A percentile compares a stretch with the other conserved stretches of the same genome.
Conservation (phyloP, 2,797 vertebrate species). For the Siniperca obscura region DNA sequence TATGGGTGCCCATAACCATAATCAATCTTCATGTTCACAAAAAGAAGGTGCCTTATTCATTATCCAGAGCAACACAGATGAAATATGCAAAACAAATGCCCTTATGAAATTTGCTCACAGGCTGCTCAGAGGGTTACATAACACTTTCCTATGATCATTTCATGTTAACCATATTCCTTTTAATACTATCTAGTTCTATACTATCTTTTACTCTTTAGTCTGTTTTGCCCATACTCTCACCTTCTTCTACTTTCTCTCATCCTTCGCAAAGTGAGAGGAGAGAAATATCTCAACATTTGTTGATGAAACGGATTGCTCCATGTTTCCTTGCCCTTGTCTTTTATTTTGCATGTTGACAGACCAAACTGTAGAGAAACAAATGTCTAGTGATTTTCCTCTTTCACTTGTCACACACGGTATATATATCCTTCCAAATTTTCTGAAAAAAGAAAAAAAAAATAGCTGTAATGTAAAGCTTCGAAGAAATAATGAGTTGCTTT, state of each 20-base stretch:
- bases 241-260: constrained; percentile 73
- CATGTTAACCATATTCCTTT: constrained; percentile 14
- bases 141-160: constrained; percentile 57
- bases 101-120: neutral
- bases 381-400: constrained; percentile 44
- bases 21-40: constrained; percentile 6
- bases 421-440: constrained; percentile 47
- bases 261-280: constrained; percentile 49
- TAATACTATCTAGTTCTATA: constrained; percentile 10
- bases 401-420: constrained; percentile 22
- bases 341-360: constrained; percentile 3
- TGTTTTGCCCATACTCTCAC: constrained; percentile 74
- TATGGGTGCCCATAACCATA: neutral
- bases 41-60: neutral
- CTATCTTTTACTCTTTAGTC: constrained; percentile 73
- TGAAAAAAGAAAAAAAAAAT: constrained; percentile 26
- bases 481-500: constrained; percentile 44
- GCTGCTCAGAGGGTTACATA: constrained; percentile 63
- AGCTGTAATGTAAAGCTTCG: constrained; percentile 38
- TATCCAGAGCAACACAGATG: neutral
- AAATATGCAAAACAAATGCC: constrained; percentile 24
- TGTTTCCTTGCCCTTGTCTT: constrained; percentile 8
- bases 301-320: constrained; percentile 39
- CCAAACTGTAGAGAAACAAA: constrained; percentile 41
- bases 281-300: constrained; percentile 40